Base-by-base conservation (phyloP, 2,888 invertebrate genomes). In the Petrolisthes cinctipes region DNA sequence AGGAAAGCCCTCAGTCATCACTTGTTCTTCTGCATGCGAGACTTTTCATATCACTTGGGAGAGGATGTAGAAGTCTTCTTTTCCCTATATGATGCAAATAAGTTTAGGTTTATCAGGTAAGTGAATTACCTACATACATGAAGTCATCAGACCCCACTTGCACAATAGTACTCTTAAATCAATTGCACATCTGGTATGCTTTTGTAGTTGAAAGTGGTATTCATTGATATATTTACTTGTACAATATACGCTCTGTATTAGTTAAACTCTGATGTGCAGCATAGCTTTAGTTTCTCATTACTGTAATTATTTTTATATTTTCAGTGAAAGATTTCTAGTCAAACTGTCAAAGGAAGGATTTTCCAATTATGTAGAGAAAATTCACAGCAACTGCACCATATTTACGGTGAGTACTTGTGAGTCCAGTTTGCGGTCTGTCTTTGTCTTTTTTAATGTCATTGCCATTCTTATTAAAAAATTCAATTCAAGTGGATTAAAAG, bases 41-140 rank as follows among this genome's bases (percentile, higher is more conserved):
- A 97, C 93, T 97, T 97, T 92, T 97, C 97, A 0, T 96, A 96
- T 92, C 96, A 96, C 83, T 95, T 97, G 2, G 96, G 97, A 0
- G 95, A 98, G 93, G 97, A 97, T 92, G 96, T 97, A 0, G 97
- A 98, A 93, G 95, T 98, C 20, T 95, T 96, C 91, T 96, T 98
- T 92, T 97, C 96, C 92, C 93, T 98, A 0, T 98, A 96, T 93
- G 97, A 98, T 92, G 95, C 95, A 37, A 94, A 98, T 89, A 97
- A 93, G 93, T 93, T 91, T 91, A 91, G 91, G 17, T 88, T 89
- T 86, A 88, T 90, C 66, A 89, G 89, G 86, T 90, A 37, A 73
- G 75, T 68, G 79, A 56, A 37, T 37, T 37, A 37, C 2, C 1
- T 37, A 37, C 37, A 37, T 37, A 37, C 37, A 37, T 37, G 37